Evolutionary conservation across 1,140 invertebrate genomes (phyloP), one percentile per base, ranked within the genome.

Genomic region (Drosophila repleta): DNA sequence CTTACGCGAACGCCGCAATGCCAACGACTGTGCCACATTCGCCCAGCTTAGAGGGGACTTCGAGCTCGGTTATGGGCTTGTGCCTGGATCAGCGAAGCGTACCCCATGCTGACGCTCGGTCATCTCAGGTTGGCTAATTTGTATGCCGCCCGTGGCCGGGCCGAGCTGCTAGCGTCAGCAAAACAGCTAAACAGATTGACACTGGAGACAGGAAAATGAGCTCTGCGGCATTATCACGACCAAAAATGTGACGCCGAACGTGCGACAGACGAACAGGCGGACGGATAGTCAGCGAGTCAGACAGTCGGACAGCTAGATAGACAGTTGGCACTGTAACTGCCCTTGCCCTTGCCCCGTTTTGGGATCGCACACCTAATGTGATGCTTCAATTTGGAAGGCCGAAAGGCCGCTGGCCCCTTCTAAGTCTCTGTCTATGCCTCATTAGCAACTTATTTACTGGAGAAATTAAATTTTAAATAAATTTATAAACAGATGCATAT

Each of bases 181-280:
- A 35, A 35, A 35, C 11, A 35, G 32, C 32, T 3, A 11, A 11
- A 26, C 55, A 66, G 84, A 89, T 73, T 87, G 83, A 88, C 83
- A 88, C 76, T 89, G 83, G 79, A 88, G 83, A 88, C 83, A 88
- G 83, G 83, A 88, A 88, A 88, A 87, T 89, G 76, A 88, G 83
- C 76, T 79, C 62, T 70, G 67, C 62, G 68, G 68, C 74, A 82
- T 88, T 78, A 79, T 73, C 71, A 79, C 69, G 75, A 65, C 79
- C 83, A 88, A 88, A 87, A 87, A 88, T 88, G 83, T 88, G 79
- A 82, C 83, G 82, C 62, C 78, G 79, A 88, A 74, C 51, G 67
- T 41, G 8, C 15, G n/a, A 56, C 65, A 63, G 18, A 32, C 35
- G 17, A 11, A 51, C 37, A 46, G 20, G 15, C 32, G 11, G 35